Percentiles rank a stretch among this genome's conserved stretches.
Evolutionary conservation across 2,888 invertebrate genomes (phyloP).

Genomic region (Hirtodrosophila trivittata): DNA sequence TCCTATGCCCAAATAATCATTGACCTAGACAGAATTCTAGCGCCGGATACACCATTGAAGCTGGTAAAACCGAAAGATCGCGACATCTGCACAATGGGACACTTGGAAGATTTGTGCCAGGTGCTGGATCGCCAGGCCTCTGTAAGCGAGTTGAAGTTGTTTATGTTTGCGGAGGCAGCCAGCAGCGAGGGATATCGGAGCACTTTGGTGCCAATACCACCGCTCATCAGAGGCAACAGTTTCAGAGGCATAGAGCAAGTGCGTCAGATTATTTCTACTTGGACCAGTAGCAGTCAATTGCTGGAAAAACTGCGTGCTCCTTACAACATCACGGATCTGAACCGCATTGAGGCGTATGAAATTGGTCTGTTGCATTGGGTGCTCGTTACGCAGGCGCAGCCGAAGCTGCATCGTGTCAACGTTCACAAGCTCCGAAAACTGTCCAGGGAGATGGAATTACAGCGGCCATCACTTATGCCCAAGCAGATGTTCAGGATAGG

Average conservation of each 20-base stretch:
- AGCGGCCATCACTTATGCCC: constrained; percentile 10
- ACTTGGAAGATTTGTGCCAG: constrained; percentile 1
- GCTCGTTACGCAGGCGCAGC: constrained; percentile 31
- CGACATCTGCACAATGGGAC: too few species aligned
- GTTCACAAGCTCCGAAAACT: not conserved
- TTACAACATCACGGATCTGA: not conserved
- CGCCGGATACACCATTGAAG: too few species aligned
- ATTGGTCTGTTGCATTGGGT: constrained; percentile 39
- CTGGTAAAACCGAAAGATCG: too few species aligned
- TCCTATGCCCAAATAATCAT: too few species aligned
- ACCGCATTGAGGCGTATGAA: not conserved
- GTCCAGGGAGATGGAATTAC: constrained; percentile 18
- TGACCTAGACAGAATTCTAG: too few species aligned
- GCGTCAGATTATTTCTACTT: constrained; percentile 19
- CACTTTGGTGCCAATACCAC: constrained; percentile 29
- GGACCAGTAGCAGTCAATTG: constrained; percentile 38
- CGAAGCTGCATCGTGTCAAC: constrained; percentile 21
- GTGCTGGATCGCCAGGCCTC: constrained; percentile 12
- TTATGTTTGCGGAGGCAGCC: constrained; percentile 36
- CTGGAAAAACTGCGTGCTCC: constrained; percentile 1
- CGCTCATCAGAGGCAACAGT: constrained; percentile 12
- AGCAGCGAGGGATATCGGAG: constrained; percentile 14
- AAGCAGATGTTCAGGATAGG: constrained; percentile 21
- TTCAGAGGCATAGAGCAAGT: constrained; percentile 29
- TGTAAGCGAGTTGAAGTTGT: constrained; percentile 25